These are phyloP conservation scores for Thymelicus lineola DNA, from an alignment of 2,888 invertebrate genomes.

Conservation along the genomic window DNA sequence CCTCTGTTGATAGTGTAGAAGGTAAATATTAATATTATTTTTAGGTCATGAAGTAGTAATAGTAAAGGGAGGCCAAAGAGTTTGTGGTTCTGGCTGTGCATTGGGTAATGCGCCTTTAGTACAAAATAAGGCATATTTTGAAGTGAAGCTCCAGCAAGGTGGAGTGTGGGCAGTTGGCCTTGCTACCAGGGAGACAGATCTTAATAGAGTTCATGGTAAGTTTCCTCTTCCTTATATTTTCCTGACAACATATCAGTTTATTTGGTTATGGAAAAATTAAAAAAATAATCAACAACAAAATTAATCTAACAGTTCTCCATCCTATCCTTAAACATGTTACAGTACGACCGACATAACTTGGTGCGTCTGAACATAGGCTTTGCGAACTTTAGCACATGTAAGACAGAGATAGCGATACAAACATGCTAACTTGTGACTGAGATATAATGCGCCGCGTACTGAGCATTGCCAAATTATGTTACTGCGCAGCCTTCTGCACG, in stretches of 20 bases:
- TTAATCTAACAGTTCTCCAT: too few species aligned
- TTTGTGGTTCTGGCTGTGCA: conserved; percentile 98
- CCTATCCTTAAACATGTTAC: too few species aligned
- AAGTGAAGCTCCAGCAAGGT: conserved; percentile 98
- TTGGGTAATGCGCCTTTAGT: conserved; percentile 97
- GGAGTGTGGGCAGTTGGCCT: conserved; percentile 98
- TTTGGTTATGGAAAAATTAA: too few species aligned
- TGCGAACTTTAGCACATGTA: too few species aligned
- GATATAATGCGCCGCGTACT: too few species aligned
- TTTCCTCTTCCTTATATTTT: not conserved
- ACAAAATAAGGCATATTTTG: conserved; percentile 99
- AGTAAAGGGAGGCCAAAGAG: conserved; percentile 95
- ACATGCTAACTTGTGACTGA: too few species aligned
- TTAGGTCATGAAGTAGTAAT: conserved; percentile 97
- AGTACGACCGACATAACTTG: too few species aligned
- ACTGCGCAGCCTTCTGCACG: too few species aligned
- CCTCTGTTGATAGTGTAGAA: not conserved
- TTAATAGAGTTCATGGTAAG: conserved; percentile 92
- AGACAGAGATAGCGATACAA: too few species aligned
- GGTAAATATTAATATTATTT: conserved; percentile 46
- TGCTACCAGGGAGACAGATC: conserved; percentile 94
- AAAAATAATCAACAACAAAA: too few species aligned
- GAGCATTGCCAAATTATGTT: too few species aligned
- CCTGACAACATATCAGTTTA: not conserved
- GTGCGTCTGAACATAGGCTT: too few species aligned